phyloP scores from a whole-genome alignment of 2,888 invertebrate species.

The Macaria liturata region DNA sequence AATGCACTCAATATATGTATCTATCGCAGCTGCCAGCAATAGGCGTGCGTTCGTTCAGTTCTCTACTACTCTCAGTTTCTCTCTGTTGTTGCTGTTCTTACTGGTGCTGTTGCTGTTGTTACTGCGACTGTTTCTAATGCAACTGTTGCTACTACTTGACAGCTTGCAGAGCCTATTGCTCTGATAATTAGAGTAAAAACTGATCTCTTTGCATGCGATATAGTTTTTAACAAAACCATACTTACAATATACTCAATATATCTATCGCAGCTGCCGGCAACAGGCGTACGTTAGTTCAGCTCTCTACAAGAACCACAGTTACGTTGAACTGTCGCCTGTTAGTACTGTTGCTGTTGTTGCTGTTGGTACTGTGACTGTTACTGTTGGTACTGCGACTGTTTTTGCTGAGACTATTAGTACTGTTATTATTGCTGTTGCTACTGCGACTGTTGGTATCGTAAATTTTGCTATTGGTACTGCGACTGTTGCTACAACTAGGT shows the following conservation, averaged over 20 bases:
- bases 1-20: slow-evolving; percentile 87
- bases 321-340: slow-evolving; percentile 32
- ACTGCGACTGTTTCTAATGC: too few relatives aligned
- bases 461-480: too few relatives aligned
- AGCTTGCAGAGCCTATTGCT: too few relatives aligned
- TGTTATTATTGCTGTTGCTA: slow-evolving; percentile 10
- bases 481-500: too few relatives aligned
- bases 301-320: slow-evolving; percentile 81
- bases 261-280: slow-evolving; percentile 88
- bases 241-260: slow-evolving; percentile 87
- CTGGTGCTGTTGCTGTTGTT: slow-evolving; percentile 38
- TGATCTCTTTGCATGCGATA: too few relatives aligned
- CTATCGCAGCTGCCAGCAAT: slow-evolving; percentile 88
- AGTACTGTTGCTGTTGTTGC: slow-evolving; percentile 27
- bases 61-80: slow-evolving; percentile 78
- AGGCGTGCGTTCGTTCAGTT: slow-evolving; percentile 87
- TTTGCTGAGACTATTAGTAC: slow-evolving; percentile 20
- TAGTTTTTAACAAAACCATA: too few relatives aligned
- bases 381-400: not conserved
- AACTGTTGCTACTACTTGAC: too few relatives aligned
- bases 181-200: too few relatives aligned
- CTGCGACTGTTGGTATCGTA: slow-evolving; percentile 9
- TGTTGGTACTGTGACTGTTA: not conserved
- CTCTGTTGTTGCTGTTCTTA: too few relatives aligned
- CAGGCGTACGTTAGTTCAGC: slow-evolving; percentile 87